Conservation (phyloP, 2,888 invertebrate genomes). For the Parochlus steinenii region DNA sequence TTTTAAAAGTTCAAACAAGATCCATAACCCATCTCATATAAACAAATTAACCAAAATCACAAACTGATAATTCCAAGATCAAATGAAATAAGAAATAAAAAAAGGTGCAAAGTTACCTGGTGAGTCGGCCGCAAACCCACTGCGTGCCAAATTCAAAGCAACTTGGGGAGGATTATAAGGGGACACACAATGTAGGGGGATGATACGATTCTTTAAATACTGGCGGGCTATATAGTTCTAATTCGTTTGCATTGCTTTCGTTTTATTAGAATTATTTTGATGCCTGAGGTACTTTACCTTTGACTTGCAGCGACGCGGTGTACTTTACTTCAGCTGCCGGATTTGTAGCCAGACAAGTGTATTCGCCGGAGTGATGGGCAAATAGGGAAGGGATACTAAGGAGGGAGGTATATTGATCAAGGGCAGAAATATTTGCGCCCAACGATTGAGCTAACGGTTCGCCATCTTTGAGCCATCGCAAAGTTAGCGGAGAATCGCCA, state of each 20-base stretch:
- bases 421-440: slow-evolving; percentile 51
- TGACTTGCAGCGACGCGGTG: slow-evolving; percentile 63
- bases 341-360: slow-evolving; percentile 63
- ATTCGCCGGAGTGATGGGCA: slow-evolving; percentile 58
- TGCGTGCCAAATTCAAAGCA: slow-evolving; percentile 46
- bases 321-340: slow-evolving; percentile 63
- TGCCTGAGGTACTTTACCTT: slow-evolving; percentile 45
- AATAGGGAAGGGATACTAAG: slow-evolving; percentile 61
- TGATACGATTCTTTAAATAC: slow-evolving; percentile 16
- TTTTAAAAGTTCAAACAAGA: too few relatives aligned
- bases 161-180: slow-evolving; percentile 18
- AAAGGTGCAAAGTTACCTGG: slow-evolving; percentile 46
- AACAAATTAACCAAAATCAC: too few relatives aligned
- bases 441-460: slow-evolving; percentile 45
- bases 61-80: slow-evolving; percentile 14
- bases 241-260: too few relatives aligned
- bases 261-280: slow-evolving; percentile 18
- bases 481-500: slow-evolving; percentile 63
- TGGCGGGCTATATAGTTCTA: slow-evolving; percentile 13
- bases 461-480: slow-evolving; percentile 72
- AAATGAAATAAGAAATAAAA: slow-evolving; percentile 27
- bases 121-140: slow-evolving; percentile 43
- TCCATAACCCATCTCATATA: too few relatives aligned
- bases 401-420: slow-evolving; percentile 61
- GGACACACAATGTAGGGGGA: slow-evolving; percentile 16